A percentile compares a stretch with the other conserved stretches of the same genome.
Conservation (phyloP, 2,113 vertebrate genomes). For the Pogona vitticeps region DNA sequence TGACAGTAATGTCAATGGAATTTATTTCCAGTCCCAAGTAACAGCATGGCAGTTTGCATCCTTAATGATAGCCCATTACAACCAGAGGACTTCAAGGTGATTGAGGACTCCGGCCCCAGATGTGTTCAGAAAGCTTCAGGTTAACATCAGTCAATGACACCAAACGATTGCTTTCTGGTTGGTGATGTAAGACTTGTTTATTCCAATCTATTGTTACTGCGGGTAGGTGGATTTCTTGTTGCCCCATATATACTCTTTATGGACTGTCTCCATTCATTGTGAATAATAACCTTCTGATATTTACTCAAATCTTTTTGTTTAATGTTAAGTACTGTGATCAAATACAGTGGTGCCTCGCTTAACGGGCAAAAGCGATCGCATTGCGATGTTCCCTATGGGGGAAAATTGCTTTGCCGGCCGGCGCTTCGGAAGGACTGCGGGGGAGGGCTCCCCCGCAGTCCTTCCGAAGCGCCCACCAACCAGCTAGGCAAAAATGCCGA, state of each 20-base stretch:
- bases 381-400: no score
- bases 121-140: background rate
- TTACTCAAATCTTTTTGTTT: background rate
- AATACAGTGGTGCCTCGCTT: no score
- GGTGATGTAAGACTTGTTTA: background rate
- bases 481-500: no score
- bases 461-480: no score
- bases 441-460: no score
- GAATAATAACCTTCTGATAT: background rate
- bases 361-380: no score
- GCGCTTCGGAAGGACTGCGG: no score
- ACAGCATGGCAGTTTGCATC: background rate
- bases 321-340: background rate
- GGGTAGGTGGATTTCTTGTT: background rate
- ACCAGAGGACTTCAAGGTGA: background rate
- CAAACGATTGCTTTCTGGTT: background rate
- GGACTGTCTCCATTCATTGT: background rate
- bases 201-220: background rate
- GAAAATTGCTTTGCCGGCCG: no score
- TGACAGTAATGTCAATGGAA: background rate
- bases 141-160: background rate
- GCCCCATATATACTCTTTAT: background rate
- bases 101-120: background rate
- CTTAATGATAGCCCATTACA: background rate
- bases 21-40: background rate